Evolutionary conservation across 2,113 vertebrate genomes (phyloP).

Genomic region (Antechinus stuartii): DNA sequence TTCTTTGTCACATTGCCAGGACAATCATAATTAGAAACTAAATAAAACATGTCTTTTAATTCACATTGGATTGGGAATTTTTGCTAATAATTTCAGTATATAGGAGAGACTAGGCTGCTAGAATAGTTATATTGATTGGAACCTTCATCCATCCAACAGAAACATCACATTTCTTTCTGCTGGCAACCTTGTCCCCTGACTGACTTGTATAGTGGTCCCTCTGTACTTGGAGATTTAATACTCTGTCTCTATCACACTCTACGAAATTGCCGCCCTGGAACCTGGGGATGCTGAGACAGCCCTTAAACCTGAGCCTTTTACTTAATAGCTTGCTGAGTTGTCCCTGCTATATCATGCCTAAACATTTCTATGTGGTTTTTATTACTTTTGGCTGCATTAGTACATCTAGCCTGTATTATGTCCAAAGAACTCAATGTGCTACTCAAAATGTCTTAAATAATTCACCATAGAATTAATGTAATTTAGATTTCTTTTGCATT

Average conservation of each 20-base stretch:
- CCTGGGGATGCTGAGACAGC: constrained; percentile 62
- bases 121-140: constrained; percentile 53
- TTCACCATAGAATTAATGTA: constrained; percentile 35
- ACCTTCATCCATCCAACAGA: constrained; percentile 60
- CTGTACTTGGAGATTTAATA: constrained; percentile 61
- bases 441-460: constrained; percentile 56
- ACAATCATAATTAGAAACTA: constrained; percentile 49
- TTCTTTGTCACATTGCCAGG: background rate
- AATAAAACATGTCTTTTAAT: constrained; percentile 41
- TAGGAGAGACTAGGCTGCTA: background rate
- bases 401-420: constrained; percentile 62
- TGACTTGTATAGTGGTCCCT: constrained; percentile 64
- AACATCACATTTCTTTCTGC: constrained; percentile 74
- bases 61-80: constrained; percentile 50
- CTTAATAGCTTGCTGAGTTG: constrained; percentile 64
- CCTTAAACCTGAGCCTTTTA: constrained; percentile 67
- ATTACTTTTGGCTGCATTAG: constrained; percentile 53
- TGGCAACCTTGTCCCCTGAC: constrained; percentile 63
- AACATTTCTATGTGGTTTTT: constrained; percentile 73
- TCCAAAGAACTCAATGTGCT: constrained; percentile 58
- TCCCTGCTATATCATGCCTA: constrained; percentile 50
- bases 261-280: constrained; percentile 53
- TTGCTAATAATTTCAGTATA: constrained; percentile 46
- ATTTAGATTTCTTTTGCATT: constrained; percentile 42
- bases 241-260: constrained; percentile 61